These are phyloP conservation scores for Melinaea menophilus DNA, from an alignment of 2,888 invertebrate genomes.

Conservation along the genomic window DNA sequence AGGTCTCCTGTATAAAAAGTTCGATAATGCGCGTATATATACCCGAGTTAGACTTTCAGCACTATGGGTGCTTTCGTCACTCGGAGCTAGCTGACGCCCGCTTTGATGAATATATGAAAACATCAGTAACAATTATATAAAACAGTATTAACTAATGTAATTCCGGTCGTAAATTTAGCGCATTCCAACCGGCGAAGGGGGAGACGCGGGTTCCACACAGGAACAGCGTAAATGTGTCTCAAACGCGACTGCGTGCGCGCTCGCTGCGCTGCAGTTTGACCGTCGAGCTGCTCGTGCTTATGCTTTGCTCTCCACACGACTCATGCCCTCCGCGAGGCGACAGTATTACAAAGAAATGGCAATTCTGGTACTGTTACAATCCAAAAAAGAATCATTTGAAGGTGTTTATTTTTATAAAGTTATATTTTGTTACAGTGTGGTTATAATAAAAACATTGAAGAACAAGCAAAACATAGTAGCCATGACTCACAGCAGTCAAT, in stretches of 20 bases:
- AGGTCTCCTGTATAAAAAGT: too few species aligned
- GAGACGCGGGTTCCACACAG: constrained; percentile 39
- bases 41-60: too few species aligned
- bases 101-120: too few species aligned
- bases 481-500: constrained; percentile 39
- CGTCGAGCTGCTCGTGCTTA: constrained; percentile 57
- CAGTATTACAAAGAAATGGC: constrained; percentile 59
- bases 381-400: neutral
- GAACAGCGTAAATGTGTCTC: constrained; percentile 38
- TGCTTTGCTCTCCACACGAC: constrained; percentile 50
- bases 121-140: too few species aligned
- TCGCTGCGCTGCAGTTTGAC: constrained; percentile 60
- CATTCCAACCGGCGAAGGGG: constrained; percentile 38
- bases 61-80: too few species aligned
- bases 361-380: constrained; percentile 37
- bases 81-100: too few species aligned
- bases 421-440: constrained; percentile 48
- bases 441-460: constrained; percentile 35
- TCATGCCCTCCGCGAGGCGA: constrained; percentile 51
- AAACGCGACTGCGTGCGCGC: constrained; percentile 52
- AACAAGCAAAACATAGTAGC: constrained; percentile 33
- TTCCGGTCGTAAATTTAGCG: constrained; percentile 31
- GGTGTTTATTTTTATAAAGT: too few species aligned
- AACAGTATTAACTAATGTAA: too few species aligned
- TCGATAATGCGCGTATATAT: too few species aligned